Conservation (phyloP, 2,113 vertebrate species). For the Oreochromis niloticus region DNA sequence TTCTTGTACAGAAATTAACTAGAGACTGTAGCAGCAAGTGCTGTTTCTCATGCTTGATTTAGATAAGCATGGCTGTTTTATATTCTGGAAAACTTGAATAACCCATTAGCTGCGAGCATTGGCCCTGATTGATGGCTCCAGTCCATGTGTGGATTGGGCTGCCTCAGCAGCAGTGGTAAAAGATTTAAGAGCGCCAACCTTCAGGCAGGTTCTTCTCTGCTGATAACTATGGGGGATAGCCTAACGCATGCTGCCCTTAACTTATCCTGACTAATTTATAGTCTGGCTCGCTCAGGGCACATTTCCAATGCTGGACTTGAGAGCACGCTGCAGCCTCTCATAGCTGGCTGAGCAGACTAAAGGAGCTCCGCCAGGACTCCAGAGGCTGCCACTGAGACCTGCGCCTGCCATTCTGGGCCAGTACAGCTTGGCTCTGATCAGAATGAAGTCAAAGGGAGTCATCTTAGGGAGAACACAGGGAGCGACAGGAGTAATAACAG, state of each 20-base stretch:
- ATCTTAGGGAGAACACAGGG: background rate
- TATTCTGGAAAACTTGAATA: conserved; percentile 54
- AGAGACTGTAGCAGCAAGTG: background rate
- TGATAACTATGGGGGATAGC: conserved; percentile 38
- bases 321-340: background rate
- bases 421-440: conserved; percentile 15
- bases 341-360: conserved; percentile 11
- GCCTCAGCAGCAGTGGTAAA: conserved; percentile 58
- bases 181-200: conserved; percentile 60
- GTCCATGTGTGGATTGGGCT: conserved; percentile 35
- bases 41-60: conserved; percentile 46
- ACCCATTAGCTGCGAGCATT: conserved; percentile 52
- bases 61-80: conserved; percentile 45
- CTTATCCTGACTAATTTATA: conserved; percentile 59
- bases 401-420: conserved; percentile 14
- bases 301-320: conserved; percentile 21
- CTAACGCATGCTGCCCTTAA: conserved; percentile 18
- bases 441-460: conserved; percentile 1
- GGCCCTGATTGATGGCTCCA: conserved; percentile 57
- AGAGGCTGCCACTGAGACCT: conserved; percentile 3
- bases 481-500: background rate
- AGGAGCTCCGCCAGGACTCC: background rate
- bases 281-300: conserved; percentile 14
- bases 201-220: conserved; percentile 42
- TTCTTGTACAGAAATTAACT: conserved; percentile 27